Evolutionary conservation across 1,140 invertebrate genomes (phyloP).

Genomic region (Eubasilissa regina): DNA sequence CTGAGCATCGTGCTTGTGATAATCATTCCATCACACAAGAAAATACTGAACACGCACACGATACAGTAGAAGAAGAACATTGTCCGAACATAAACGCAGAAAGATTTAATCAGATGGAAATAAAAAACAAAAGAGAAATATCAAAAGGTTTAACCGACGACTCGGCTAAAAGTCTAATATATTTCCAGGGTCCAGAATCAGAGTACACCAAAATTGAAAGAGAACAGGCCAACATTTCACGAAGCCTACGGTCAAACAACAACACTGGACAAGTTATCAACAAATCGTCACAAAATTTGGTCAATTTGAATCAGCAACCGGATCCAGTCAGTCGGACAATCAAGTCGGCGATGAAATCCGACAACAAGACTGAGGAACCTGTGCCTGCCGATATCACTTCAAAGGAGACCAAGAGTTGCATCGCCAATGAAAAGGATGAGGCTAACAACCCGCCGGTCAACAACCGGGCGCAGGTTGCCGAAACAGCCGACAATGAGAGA

Average conservation of each 20-base stretch:
- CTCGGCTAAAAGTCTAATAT: slow-evolving; percentile 3
- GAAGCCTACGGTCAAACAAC: neutral
- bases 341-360: neutral
- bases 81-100: neutral
- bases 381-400: neutral
- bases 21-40: neutral
- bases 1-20: no score
- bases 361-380: neutral
- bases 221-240: neutral
- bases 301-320: slow-evolving; percentile 5
- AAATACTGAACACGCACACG: neutral
- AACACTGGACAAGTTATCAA: neutral
- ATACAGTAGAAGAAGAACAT: neutral
- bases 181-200: neutral
- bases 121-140: neutral
- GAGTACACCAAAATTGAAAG: slow-evolving; percentile 1
- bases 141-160: neutral
- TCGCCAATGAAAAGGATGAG: neutral
- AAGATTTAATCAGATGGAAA: neutral
- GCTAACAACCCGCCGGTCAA: neutral
- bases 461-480: neutral
- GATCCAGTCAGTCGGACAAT: neutral
- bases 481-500: neutral
- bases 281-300: neutral
- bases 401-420: neutral